Evolutionary conservation across 2,113 vertebrate species (phyloP).

Genomic region (Cephalopterus ornatus): DNA sequence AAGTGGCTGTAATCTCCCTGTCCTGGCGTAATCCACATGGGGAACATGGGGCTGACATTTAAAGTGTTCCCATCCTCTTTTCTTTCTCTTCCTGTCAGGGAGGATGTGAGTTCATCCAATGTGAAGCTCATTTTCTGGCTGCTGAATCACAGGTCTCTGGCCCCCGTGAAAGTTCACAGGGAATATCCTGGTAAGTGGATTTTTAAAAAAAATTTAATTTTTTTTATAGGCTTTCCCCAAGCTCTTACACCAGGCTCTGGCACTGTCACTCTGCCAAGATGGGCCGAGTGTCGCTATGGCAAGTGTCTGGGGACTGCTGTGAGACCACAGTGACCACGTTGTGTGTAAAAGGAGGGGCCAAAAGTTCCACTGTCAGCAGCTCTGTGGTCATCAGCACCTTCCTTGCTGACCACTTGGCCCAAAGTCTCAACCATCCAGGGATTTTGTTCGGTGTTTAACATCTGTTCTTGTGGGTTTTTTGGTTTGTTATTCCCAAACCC

Average conservation of each 20-base stretch:
- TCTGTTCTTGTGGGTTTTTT: neutral
- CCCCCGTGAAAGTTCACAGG: neutral
- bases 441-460: neutral
- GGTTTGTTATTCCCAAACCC: rapidly evolving
- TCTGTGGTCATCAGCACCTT: neutral
- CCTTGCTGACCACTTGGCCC: neutral
- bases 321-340: rapidly evolving
- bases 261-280: rapidly evolving
- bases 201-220: neutral
- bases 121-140: neutral
- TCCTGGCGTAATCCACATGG: neutral
- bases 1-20: rapidly evolving
- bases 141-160: rapidly evolving
- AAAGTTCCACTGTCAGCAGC: neutral
- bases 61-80: neutral
- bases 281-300: neutral
- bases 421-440: rapidly evolving
- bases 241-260: neutral
- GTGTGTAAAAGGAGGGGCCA: neutral
- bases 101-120: rapidly evolving
- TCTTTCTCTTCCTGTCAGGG: neutral
- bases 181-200: neutral
- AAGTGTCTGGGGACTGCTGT: rapidly evolving
- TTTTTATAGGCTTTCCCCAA: neutral
- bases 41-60: rapidly evolving